Evolutionary conservation across 2,888 invertebrate genomes (phyloP), one percentile per base, ranked within the genome.

Genomic region (Eupsilia transversa): DNA sequence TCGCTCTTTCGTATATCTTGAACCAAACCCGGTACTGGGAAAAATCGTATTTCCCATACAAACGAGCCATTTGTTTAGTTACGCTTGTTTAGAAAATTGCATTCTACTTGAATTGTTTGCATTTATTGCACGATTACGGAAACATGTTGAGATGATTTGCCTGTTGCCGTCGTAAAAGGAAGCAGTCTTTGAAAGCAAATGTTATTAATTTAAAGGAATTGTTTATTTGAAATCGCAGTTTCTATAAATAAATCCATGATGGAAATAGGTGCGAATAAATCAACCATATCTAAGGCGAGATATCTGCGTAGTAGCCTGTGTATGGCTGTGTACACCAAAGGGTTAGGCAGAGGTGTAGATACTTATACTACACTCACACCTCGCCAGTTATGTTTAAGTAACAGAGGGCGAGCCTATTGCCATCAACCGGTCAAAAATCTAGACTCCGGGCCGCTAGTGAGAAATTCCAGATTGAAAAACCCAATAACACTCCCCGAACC

Each of bases 21-120:
- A 46, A 57, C 79, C 79, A 69, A 1, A 56, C 74, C 30, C 38
- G 57, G 63, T 63, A 64, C 61, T 67, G 69, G 61, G 67, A 73
- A 72, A 85, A 86, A 86, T 84, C 81, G 82, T 75, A 85, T 86
- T 85, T 80, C 83, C 86, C 83, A 85, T 80, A 84, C 84, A 84
- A 87, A 85, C 86, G 84, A 79, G 79, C 83, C 78, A 85, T 86
- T 87, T 87, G 75, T 84, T 84, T 81, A 80, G 84, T 75, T 63
- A 66, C 74, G 75, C 83, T 88, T 82, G 87, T 89, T 88, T 84
- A 87, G 87, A 88, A 87, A 89, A 90, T 89, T 88, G 87, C 84
- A 85, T 84, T 86, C 79, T 63, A 77, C 63, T 84, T 77, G 72
- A 74, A 80, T 67, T 73, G 72, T 82, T 70, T 65, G 80, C 72